A percentile compares a stretch with the other conserved stretches of the same genome.
Evolutionary conservation across 2,113 vertebrate genomes (phyloP).

Genomic region (Galemys pyrenaicus): DNA sequence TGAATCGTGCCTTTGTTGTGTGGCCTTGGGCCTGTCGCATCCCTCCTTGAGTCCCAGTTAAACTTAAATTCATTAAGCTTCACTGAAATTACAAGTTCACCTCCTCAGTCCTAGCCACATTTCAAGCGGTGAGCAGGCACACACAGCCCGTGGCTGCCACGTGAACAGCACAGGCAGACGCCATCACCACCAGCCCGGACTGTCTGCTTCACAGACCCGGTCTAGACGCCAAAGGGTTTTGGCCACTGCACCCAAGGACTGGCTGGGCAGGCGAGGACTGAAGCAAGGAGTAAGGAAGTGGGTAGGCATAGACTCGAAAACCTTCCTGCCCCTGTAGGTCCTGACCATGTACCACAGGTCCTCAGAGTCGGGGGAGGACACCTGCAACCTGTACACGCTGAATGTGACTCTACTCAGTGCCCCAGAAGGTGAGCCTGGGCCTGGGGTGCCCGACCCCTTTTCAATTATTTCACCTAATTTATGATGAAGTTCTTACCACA

Average conservation of each 20-base stretch:
- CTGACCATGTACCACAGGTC: slow-evolving; percentile 51
- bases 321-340: not conserved
- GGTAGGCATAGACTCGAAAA: not conserved
- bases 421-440: not conserved
- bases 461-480: no score
- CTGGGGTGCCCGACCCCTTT: not conserved
- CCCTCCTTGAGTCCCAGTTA: not conserved
- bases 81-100: not conserved
- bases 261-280: not conserved
- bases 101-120: not conserved
- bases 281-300: not conserved
- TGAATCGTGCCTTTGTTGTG: not conserved
- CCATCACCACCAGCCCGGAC: not conserved
- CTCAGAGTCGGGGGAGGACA: not conserved
- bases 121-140: not conserved
- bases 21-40: not conserved
- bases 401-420: not conserved
- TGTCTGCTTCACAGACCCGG: not conserved
- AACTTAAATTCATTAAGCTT: not conserved
- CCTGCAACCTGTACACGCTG: slow-evolving; percentile 37
- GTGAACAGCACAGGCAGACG: not conserved
- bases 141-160: not conserved
- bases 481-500: no score
- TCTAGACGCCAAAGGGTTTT: not conserved
- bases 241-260: not conserved